Conservation (phyloP, 2,797 vertebrate species). For the Sus cebifrons region DNA sequence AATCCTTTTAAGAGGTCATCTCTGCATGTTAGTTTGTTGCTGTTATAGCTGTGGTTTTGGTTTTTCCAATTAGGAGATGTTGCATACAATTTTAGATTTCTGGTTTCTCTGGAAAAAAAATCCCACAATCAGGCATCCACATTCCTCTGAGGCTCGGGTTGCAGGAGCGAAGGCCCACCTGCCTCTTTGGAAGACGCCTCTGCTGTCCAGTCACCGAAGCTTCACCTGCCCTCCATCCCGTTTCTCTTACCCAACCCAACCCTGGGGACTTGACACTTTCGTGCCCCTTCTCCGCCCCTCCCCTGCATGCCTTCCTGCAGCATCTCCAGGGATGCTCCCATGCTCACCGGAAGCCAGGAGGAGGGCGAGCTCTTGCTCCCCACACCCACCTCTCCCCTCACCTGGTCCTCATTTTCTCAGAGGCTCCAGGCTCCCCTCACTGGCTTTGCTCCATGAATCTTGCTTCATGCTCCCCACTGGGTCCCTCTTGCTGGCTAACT, state of each 20-base stretch:
- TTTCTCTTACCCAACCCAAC: background rate
- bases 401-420: background rate
- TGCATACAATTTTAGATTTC: background rate
- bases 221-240: background rate
- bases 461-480: background rate
- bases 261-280: background rate
- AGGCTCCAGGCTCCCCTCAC: background rate
- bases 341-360: background rate
- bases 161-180: background rate
- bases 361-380: background rate
- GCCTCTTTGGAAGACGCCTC: background rate
- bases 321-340: background rate
- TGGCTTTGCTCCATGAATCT: background rate
- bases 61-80: background rate
- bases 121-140: background rate
- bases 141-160: fast-evolving
- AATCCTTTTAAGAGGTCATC: background rate
- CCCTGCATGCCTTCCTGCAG: background rate
- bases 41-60: background rate
- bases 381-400: too few species aligned
- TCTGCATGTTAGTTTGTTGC: background rate
- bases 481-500: background rate
- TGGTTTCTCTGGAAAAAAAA: conserved; percentile 10
- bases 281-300: background rate
- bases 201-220: background rate